Evolutionary conservation across 2,888 invertebrate species (phyloP), one percentile per base, ranked within the genome.

Genomic region (Chymomyza fuscimana): DNA sequence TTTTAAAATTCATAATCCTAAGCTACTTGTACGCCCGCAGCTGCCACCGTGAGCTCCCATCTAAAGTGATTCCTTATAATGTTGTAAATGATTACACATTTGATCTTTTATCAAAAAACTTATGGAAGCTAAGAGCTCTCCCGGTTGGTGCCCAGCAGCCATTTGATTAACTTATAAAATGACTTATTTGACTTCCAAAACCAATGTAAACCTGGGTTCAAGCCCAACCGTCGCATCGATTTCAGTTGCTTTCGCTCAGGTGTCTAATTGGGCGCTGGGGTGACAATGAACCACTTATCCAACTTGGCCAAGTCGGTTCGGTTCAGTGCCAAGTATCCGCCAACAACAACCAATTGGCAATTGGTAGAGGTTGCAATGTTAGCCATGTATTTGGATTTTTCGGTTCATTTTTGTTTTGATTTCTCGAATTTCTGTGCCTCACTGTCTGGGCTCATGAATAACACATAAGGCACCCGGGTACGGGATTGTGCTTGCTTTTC

Each of bases 231-330:
- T 12, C 40, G 40, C 32, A 32, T 46, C 40, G 40, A 46, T 46
- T 46, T 46, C 40, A 46, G 40, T 46, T 46, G 40, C 12, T 46
- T 46, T 46, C 40, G 69, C 77, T 80, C 86, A 86, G 86, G 83
- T 86, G 88, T 84, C 83, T 87, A 84, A 84, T 84, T 84, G 83
- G 83, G 83, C 86, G 86, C 83, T 86, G 83, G 88, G 83, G 83
- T 87, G 83, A 84, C 83, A 84, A 84, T 84, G 83, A 87, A 72
- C 77, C 88, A 87, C 83, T 83, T 86, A 87, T 71, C 58, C 73
- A 63, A 36, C 46, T 46, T 46, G 12, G 63, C 32, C 40, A 9
- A 19, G 50, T 16, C 54, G 67, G 52, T 63, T 51, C 52, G 19
- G 68, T 58, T n/a, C 63, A 29, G 63, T 63, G 63, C 60, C 65